Evolutionary conservation across 2,888 invertebrate genomes (phyloP), one percentile per base, ranked within the genome.

Genomic region (Nymphalis urticae): DNA sequence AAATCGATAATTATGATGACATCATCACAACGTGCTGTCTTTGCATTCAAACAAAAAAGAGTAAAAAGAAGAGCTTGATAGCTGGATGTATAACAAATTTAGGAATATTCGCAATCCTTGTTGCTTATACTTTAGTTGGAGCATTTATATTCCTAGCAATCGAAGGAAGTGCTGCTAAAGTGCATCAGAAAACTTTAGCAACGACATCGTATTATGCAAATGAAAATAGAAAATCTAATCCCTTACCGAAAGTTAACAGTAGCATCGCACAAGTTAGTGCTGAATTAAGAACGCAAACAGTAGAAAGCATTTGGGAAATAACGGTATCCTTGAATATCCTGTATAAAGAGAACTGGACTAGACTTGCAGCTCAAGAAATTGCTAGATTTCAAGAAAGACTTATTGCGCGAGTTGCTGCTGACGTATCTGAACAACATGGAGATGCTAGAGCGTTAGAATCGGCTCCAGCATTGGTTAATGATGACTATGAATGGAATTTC

Each of bases 251-350:
- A 77, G 73, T 89, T 24, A 89, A 89, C 71, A 85, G 84, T 4
- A 87, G 85, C 64, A 89, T 89, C 75, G 85, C 87, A 8, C 92
- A 90, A 73, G 90, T 90, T 0, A 92, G 89, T 75, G 87, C 89
- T 5, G 92, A 93, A 72, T 75, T 92, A 61, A 81, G 93, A 70
- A 89, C 93, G 0, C 92, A 92, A 79, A 96, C 97, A 10, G 97
- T 97, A n/a, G 97, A 97, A 87, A 97, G 96, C 81, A 97, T 98
- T 80, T 98, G 98, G 98, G 96, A 97, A 85, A 96, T 97, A 65
- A 98, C 98, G 1, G 96, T 96, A 71, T 95, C 95, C 59, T 88
- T 97, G 73, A 98, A 98, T 84, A 97, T 98, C 79, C 93, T 98
- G 66, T 97, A 97, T 85, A 95, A 96, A 81, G 96, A 97, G 81